Base-by-base conservation (phyloP, 2,888 invertebrate species). In the Fissipunctia ypsillon region DNA sequence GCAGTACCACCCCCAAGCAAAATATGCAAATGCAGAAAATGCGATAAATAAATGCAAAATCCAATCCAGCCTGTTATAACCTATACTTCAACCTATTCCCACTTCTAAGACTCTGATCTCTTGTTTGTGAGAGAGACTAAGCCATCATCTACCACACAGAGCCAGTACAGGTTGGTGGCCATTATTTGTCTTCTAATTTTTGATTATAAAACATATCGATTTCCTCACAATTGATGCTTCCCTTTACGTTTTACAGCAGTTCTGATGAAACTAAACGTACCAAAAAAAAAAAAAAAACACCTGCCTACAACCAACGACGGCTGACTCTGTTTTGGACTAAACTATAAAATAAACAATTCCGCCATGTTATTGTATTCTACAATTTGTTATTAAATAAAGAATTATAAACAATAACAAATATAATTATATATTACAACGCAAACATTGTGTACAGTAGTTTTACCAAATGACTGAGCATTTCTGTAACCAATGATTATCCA, bases 391-490 rank as follows among this genome's bases (percentile, higher is more conserved):
- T 48, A 5, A 10, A 48, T 31, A 14, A 14, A 45, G 4, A 38
- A 69, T 69, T 50, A 57, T 38, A 56, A 43, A 57, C 48, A 38
- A 57, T 50, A 50, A 38, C n/a, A 45, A 19, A 16, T 60, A n/a
- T 63, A 22, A 70, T 71, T 52, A 16, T 57, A 57, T 16, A 25
- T 14, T 45, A 45, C 16, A n/a, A 38, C 14, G n/a, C 60, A 78
- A 60, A 60, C 45, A 65, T 54, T 73, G 59, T 72, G 19, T 38
- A 35, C 1, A 59, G 63, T 63, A 31, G 41, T 60, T 72, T 59
- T 54, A 41, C 19, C 0, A 61, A 56, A 56, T 79, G 79, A 64
- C 64, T 66, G 10, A 66, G 60, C 60, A 66, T 61, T 50, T 79
- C 41, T 61, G 7, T 61, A 78, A 16, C 48, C 35, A 31, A 25